A percentile compares a stretch with the other conserved stretches of the same genome.
These are phyloP conservation scores for Lamprotornis superbus DNA, from an alignment of 2,113 vertebrate species.

Conservation along the genomic window DNA sequence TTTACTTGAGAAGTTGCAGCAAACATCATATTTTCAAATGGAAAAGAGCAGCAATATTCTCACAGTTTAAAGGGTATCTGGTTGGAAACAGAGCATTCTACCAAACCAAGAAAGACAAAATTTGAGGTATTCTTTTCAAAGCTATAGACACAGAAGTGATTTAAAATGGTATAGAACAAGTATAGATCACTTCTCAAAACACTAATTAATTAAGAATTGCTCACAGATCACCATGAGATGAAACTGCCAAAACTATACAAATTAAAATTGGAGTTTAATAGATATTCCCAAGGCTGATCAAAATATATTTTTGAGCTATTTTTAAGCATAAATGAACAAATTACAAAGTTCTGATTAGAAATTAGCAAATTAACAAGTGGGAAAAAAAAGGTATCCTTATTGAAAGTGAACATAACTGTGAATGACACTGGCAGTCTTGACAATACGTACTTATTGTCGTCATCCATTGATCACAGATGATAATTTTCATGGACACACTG, in stretches of 20 bases:
- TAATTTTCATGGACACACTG: neutral
- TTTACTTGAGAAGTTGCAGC: neutral
- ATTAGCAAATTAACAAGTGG: neutral
- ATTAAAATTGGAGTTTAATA: neutral
- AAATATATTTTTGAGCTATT: neutral
- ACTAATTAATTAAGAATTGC: neutral
- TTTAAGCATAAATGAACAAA: neutral
- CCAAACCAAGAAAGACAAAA: neutral
- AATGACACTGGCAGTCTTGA: neutral
- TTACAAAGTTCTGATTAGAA: neutral
- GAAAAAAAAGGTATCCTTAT: rapidly evolving
- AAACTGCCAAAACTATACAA: neutral
- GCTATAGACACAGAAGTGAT: neutral
- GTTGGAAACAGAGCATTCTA: neutral
- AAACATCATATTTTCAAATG: neutral
- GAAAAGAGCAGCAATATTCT: neutral
- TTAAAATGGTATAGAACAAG: neutral
- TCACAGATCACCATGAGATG: neutral
- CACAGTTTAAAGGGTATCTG: neutral
- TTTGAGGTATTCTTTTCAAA: neutral
- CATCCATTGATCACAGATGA: neutral
- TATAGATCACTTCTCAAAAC: neutral
- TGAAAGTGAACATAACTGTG: neutral
- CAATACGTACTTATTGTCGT: neutral
- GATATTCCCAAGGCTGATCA: neutral